Conservation (phyloP, 2,113 vertebrate genomes). For the Hippoglossus stenolepis region DNA sequence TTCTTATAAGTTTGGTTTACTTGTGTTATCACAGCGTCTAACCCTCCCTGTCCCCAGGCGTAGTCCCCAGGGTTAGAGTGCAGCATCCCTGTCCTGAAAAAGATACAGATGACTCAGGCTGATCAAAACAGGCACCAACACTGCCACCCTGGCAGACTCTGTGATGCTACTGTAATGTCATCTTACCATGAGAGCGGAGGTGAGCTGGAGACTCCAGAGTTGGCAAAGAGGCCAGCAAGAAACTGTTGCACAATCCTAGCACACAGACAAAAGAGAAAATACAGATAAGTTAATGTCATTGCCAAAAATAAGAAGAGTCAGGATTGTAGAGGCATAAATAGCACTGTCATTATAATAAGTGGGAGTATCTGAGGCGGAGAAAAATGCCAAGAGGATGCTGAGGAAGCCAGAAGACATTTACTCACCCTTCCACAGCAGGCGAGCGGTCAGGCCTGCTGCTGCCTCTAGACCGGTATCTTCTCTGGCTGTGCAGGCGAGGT, state of each 20-base stretch:
- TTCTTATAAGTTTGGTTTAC: conserved; percentile 68
- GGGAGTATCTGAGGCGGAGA: background rate
- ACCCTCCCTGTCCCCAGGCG: conserved; percentile 96
- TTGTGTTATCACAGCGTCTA: conserved; percentile 98
- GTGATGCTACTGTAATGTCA: background rate
- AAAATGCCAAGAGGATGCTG: background rate
- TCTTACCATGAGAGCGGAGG: conserved; percentile 93
- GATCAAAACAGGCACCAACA: background rate
- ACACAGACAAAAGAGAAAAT: conserved; percentile 18
- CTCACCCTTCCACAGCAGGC: conserved; percentile 95
- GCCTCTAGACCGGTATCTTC: conserved; percentile 89
- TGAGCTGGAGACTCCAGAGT: conserved; percentile 90
- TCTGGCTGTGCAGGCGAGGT: conserved; percentile 86
- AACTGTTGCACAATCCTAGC: conserved; percentile 96
- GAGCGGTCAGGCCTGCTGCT: conserved; percentile 92
- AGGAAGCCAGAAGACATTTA: background rate
- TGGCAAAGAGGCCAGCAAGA: conserved; percentile 94
- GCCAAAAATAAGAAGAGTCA: background rate
- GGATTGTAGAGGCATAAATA: conserved; percentile 1
- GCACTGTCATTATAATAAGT: background rate
- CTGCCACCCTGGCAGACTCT: background rate
- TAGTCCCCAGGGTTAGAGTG: conserved; percentile 98
- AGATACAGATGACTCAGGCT: conserved; percentile 30
- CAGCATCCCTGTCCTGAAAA: conserved; percentile 92
- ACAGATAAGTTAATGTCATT: conserved; percentile 1